A percentile compares a stretch with the other conserved stretches of the same genome.
Evolutionary conservation across 2,113 vertebrate genomes (phyloP).

Genomic region (Pygoscelis adeliae): DNA sequence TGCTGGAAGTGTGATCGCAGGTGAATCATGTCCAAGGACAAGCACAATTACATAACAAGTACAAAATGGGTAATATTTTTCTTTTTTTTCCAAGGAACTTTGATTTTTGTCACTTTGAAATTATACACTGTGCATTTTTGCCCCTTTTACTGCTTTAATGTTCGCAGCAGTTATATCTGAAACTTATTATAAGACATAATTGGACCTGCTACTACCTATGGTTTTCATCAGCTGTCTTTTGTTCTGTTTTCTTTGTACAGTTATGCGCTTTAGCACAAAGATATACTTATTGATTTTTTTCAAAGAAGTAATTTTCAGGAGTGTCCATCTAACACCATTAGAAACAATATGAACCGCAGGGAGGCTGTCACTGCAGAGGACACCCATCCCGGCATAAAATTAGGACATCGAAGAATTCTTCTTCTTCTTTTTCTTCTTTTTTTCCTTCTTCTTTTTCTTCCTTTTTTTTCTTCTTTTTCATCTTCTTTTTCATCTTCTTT

Average conservation of each 20-base stretch:
- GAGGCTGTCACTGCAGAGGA: neutral
- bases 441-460: neutral
- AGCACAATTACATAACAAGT: conserved; percentile 48
- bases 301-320: conserved; percentile 14
- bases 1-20: neutral
- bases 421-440: neutral
- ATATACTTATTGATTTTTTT: conserved; percentile 8
- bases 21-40: conserved; percentile 29
- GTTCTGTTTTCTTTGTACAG: conserved; percentile 24
- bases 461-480: no score
- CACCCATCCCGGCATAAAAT: neutral
- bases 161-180: conserved; percentile 13
- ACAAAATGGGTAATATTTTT: neutral
- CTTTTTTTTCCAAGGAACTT: conserved; percentile 1
- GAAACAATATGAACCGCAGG: neutral
- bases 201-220: conserved; percentile 21
- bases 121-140: neutral
- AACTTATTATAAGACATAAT: conserved; percentile 5
- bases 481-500: neutral
- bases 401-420: neutral
- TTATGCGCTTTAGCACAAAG: neutral
- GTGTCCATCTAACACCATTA: neutral
- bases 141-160: conserved; percentile 47
- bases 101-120: conserved; percentile 25
- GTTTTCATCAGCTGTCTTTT: conserved; percentile 17